Conservation (phyloP, 2,797 vertebrate genomes). For the Phrynocephalus vlangalii region DNA sequence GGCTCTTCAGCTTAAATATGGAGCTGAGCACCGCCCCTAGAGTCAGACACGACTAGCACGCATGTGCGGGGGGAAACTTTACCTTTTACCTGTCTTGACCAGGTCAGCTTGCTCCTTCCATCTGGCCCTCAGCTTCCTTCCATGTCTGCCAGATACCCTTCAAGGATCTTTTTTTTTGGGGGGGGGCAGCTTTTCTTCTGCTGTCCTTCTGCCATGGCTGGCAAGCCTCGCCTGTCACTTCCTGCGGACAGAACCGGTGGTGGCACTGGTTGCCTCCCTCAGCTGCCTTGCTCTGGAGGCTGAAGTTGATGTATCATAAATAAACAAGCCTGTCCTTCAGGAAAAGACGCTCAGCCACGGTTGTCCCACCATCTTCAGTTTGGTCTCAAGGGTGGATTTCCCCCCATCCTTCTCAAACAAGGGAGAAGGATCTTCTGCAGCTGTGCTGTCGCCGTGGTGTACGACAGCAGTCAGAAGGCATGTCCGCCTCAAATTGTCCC, state of each 20-base stretch:
- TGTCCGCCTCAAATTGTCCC: background rate
- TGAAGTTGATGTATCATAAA: background rate
- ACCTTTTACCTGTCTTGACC: background rate
- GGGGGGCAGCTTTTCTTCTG: background rate
- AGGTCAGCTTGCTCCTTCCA: conserved; percentile 18
- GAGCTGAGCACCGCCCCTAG: too few relatives aligned
- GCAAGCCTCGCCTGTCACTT: conserved; percentile 8
- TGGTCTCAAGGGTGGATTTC: background rate
- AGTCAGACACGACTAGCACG: too few relatives aligned
- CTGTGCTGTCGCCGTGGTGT: background rate
- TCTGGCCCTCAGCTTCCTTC: background rate
- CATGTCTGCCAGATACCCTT: conserved; percentile 21
- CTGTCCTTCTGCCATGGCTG: background rate
- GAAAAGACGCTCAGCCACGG: background rate
- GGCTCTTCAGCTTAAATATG: too few relatives aligned
- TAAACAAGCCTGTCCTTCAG: conserved; percentile 7
- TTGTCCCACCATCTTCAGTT: background rate
- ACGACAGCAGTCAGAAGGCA: background rate
- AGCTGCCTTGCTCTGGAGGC: background rate
- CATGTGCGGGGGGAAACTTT: too few relatives aligned
- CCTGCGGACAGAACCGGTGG: conserved; percentile 16
- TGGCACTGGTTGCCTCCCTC: background rate
- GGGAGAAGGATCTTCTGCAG: background rate
- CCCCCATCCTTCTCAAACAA: background rate
- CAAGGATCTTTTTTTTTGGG: background rate